Evolutionary conservation across 2,888 invertebrate genomes (phyloP).

Genomic region (Vannuccia rotundouncinata): DNA sequence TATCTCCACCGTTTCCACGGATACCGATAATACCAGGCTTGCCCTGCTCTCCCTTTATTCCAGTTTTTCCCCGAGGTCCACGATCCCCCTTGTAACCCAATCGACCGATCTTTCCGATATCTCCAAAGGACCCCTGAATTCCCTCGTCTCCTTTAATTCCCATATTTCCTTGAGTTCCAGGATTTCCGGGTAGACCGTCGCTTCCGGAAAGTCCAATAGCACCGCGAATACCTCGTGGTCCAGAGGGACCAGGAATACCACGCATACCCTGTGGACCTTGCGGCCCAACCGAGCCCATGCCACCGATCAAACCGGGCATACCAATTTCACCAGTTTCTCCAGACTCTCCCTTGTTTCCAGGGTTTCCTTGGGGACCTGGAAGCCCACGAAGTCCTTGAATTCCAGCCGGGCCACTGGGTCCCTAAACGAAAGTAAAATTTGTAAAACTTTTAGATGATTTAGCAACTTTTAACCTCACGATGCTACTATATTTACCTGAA

Average conservation of each 20-base stretch:
- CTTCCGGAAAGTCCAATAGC: conserved; percentile 40
- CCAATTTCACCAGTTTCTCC: conserved; percentile 39
- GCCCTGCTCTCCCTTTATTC: conserved; percentile 33
- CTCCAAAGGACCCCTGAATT: conserved; percentile 38
- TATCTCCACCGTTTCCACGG: conserved; percentile 30
- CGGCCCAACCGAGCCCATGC: conserved; percentile 35
- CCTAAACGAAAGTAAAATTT: neutral
- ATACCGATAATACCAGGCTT: conserved; percentile 44
- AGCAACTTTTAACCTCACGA: too few relatives aligned
- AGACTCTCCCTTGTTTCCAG: conserved; percentile 38
- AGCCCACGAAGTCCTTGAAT: conserved; percentile 39
- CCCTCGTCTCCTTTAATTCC: conserved; percentile 32
- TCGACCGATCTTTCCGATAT: conserved; percentile 39
- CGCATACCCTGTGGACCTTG: conserved; percentile 39
- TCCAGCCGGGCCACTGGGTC: conserved; percentile 41
- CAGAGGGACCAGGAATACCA: conserved; percentile 40
- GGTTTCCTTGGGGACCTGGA: conserved; percentile 36
- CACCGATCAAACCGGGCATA: conserved; percentile 37
- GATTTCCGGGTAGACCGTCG: conserved; percentile 35
- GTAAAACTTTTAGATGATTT: neutral
- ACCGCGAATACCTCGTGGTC: conserved; percentile 41
- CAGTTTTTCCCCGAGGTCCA: conserved; percentile 29
- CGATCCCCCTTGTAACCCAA: conserved; percentile 39
- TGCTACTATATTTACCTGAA: too few relatives aligned
- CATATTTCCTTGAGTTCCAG: conserved; percentile 36